Evolutionary conservation across 2,113 vertebrate genomes (phyloP).

Genomic region (Porphyrio hochstetteri): DNA sequence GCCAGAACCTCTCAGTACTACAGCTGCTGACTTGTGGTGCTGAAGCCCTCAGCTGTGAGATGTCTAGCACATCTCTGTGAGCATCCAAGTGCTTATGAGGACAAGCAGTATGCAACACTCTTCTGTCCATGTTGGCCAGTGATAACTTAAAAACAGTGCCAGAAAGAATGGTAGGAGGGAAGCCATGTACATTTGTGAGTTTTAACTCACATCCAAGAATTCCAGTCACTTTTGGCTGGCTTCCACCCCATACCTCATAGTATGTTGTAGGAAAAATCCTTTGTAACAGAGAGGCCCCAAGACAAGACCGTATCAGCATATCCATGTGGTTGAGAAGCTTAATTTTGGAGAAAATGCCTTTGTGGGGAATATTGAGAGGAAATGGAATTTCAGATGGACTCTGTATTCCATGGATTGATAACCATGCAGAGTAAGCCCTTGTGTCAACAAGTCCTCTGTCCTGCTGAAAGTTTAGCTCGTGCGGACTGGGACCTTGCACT

Average conservation of each 20-base stretch:
- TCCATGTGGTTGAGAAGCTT: accelerated
- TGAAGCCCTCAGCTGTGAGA: slow-evolving; percentile 8
- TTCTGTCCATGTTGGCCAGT: neutral
- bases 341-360: neutral
- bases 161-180: neutral
- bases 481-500: neutral
- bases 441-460: neutral
- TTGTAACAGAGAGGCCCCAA: neutral
- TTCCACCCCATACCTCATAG: neutral
- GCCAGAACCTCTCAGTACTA: neutral
- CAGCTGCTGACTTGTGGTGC: slow-evolving; percentile 18
- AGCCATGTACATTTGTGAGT: neutral
- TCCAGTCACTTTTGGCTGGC: neutral
- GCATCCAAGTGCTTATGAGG: neutral
- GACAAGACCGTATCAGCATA: neutral
- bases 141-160: neutral
- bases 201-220: neutral
- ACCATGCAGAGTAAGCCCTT: neutral
- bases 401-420: neutral
- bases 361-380: neutral
- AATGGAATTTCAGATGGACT: neutral
- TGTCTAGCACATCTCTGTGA: slow-evolving; percentile 7
- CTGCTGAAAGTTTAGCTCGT: neutral
- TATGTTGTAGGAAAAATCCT: neutral
- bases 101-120: neutral